phyloP scores from a whole-genome alignment of 2,888 invertebrate genomes.

The Crematogaster levior region DNA sequence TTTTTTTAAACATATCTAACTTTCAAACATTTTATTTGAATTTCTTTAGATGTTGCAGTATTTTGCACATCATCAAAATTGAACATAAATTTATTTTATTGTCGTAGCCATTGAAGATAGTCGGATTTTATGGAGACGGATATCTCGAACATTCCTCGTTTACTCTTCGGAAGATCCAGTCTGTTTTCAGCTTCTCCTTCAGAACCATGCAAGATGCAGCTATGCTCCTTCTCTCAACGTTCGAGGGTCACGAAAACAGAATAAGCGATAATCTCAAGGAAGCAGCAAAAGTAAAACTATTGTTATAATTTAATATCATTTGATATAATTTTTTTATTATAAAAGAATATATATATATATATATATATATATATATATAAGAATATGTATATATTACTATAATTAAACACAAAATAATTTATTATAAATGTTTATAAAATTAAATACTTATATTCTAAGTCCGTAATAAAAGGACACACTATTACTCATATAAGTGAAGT shows the following conservation, averaged over 20 bases:
- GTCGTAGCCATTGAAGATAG: constrained; percentile 88
- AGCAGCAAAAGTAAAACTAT: constrained; percentile 77
- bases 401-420: not conserved
- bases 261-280: constrained; percentile 81
- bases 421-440: not conserved
- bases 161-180: constrained; percentile 88
- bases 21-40: not conserved
- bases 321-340: not conserved
- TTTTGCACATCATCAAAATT: not conserved
- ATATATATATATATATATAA: no score
- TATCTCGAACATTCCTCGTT: constrained; percentile 91
- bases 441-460: not conserved
- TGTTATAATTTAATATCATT: not conserved
- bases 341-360: no score
- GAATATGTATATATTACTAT: no score
- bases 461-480: not conserved
- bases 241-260: constrained; percentile 83
- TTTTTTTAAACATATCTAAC: not conserved
- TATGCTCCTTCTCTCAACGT: constrained; percentile 90
- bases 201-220: constrained; percentile 90
- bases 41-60: not conserved
- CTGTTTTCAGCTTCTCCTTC: constrained; percentile 92
- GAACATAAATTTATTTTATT: constrained; percentile 4
- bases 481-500: not conserved
- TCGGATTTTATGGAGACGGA: constrained; percentile 93